Evolutionary conservation across 2,797 vertebrate genomes (phyloP), one percentile per base, ranked within the genome.

Genomic region (Prunella strophiata): DNA sequence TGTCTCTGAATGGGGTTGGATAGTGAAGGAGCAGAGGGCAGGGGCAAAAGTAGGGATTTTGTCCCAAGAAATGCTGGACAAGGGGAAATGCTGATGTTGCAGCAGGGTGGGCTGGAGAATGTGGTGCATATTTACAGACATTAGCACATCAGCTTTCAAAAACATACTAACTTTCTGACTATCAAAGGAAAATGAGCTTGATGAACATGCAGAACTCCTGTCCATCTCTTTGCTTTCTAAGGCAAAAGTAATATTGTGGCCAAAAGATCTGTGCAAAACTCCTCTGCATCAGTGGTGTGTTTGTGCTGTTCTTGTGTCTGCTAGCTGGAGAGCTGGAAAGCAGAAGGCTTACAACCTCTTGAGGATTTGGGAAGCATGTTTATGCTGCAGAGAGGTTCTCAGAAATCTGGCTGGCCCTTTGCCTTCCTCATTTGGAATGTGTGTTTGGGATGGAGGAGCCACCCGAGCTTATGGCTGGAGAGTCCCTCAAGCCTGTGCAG

Each of bases 381-480:
- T 67, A 30, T 3, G 2, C 40, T 76, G 57, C 67, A 61, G 42
- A 43, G 74, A 29, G 20, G 2, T 82, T 88, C 85, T 74, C 45
- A 16, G 78, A 73, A 89, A 67, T 82, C 38, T 4, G 0, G 3
- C 71, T 94, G 74, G 61, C 81, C 34, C 54, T 40, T 30, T n/a
- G 54, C 25, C 55, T 25, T 78, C 9, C 1, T 47, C 71, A 29
- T 50, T 40, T 91, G 84, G 58, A 81, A 48, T 1, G 3, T 17
- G 79, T 82, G 19, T 29, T 42, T 57, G 71, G 61, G 61, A 30
- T 63, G 43, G 51, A 48, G 62, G 5, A 90, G 54, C n/a, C 57
- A 25, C 5, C 12, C 0, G 0, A 40, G 38, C 61, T 75, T 2
- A 0, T 29, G 29, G 26, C 16, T 30, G 40, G 59, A n/a, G 27